Evolutionary conservation across 1,140 invertebrate species (phyloP).

Genomic region (Apis florea): DNA sequence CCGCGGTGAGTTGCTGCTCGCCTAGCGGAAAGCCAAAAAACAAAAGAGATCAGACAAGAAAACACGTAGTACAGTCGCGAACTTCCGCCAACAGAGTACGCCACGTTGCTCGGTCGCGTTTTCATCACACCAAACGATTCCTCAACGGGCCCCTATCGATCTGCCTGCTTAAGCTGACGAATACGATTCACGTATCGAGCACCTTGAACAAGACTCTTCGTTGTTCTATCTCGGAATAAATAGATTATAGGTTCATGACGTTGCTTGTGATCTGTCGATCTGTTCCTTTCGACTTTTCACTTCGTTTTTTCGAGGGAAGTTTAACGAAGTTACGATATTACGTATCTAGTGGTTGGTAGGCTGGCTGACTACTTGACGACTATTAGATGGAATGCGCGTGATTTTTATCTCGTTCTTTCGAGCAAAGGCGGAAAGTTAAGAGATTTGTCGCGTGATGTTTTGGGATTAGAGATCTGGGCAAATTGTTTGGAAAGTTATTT

Average conservation of each 20-base stretch:
- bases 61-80: slow-evolving; percentile 31
- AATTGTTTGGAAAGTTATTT: not conserved
- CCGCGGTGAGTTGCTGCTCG: slow-evolving; percentile 84
- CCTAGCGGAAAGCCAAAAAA: slow-evolving; percentile 70
- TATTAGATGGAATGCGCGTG: not conserved
- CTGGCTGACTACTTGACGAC: not conserved
- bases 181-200: slow-evolving; percentile 44
- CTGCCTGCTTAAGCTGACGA: slow-evolving; percentile 51
- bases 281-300: too few species aligned
- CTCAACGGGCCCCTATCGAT: not conserved
- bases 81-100: slow-evolving; percentile 37
- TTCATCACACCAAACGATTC: slow-evolving; percentile 1
- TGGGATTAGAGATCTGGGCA: not conserved
- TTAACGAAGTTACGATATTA: not conserved
- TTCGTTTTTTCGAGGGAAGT: not conserved
- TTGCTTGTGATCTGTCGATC: not conserved
- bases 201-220: too few species aligned
- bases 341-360: slow-evolving; percentile 13
- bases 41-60: slow-evolving; percentile 20
- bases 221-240: too few species aligned
- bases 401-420: not conserved
- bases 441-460: not conserved
- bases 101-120: slow-evolving; percentile 4
- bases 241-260: not conserved
- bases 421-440: not conserved